Percentiles rank a stretch among this genome's conserved stretches.
Evolutionary conservation across 2,797 vertebrate genomes (phyloP).

Genomic region (Molossus alvarezi): DNA sequence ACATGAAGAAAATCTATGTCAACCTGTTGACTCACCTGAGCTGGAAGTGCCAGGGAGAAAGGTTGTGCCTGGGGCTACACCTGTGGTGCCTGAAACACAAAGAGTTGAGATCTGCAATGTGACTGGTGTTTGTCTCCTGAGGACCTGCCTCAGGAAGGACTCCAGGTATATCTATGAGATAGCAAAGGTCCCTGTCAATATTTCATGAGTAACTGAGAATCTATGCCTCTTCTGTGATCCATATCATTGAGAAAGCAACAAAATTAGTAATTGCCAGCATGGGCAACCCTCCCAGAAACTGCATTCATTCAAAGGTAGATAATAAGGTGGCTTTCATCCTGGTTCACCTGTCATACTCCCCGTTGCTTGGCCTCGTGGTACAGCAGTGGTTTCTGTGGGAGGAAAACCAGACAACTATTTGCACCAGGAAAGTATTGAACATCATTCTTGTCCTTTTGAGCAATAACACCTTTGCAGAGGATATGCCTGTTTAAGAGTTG

Average conservation of each 20-base stretch:
- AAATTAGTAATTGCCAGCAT: no score
- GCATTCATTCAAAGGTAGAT: no score
- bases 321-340: no score
- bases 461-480: no score
- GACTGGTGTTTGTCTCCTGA: neutral
- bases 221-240: no score
- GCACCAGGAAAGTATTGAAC: neutral
- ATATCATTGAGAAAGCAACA: no score
- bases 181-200: neutral
- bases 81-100: conserved; percentile 13
- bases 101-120: neutral
- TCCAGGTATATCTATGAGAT: neutral
- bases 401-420: neutral
- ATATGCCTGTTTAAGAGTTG: no score
- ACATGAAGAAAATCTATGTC: no score
- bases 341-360: no score
- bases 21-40: neutral
- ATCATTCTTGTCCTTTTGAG: neutral
- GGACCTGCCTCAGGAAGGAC: neutral
- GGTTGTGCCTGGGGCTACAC: neutral
- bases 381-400: no score
- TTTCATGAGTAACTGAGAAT: neutral
- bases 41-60: neutral
- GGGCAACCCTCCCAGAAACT: no score
- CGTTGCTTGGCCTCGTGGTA: no score